phyloP scores from a whole-genome alignment of 2,113 vertebrate genomes.

The Sturnira hondurensis region DNA sequence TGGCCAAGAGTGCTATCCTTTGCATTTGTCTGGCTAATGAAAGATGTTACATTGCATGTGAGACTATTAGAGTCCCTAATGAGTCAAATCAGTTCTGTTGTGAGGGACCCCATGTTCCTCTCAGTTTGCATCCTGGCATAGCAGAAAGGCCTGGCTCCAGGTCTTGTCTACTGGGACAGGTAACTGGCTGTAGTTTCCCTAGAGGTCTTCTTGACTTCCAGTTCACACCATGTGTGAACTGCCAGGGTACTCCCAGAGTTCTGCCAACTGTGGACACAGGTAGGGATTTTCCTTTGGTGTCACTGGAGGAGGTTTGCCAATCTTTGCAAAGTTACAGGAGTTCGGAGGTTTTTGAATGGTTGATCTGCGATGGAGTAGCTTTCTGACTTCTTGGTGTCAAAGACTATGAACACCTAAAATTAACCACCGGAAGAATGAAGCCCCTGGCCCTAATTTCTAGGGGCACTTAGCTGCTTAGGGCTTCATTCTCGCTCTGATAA shows the following conservation, averaged over 20 bases:
- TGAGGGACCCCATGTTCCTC: neutral
- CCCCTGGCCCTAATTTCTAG: neutral
- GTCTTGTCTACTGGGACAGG: neutral
- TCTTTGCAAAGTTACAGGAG: neutral
- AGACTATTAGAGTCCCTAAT: constrained; percentile 12
- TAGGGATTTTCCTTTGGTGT: neutral
- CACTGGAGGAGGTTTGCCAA: neutral
- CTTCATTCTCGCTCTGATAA: neutral
- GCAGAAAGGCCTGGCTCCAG: neutral
- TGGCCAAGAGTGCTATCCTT: neutral
- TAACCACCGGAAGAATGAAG: neutral
- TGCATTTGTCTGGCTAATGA: constrained; percentile 23
- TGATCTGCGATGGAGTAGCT: neutral
- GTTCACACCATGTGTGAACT: neutral
- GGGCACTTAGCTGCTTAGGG: neutral
- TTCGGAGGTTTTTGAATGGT: neutral
- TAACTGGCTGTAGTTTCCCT: neutral
- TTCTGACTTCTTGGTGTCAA: neutral
- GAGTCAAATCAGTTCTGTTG: constrained; percentile 32
- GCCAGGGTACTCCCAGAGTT: neutral
- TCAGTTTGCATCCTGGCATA: constrained; percentile 15
- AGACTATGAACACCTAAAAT: neutral
- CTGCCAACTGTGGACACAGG: neutral
- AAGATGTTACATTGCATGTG: constrained; percentile 15
- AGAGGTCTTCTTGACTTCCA: neutral